Percentiles rank a stretch among this genome's conserved stretches.
Conservation (phyloP, 53 echinoderm and acorn worm species). For the Echinarachnius parma region DNA sequence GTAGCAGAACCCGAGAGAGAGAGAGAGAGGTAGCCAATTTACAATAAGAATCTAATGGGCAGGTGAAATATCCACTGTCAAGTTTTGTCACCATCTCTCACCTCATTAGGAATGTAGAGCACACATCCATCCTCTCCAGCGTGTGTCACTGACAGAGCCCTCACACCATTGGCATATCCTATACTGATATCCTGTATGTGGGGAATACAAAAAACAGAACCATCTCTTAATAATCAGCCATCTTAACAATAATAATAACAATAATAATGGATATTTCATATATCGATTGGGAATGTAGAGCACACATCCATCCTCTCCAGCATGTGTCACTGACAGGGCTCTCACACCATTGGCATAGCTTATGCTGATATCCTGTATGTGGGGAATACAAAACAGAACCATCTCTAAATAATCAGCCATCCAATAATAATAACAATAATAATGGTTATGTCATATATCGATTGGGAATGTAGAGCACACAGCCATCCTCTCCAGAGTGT, state of each 20-base stretch:
- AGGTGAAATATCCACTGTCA: too few relatives aligned
- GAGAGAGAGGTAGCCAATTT: too few relatives aligned
- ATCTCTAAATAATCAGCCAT: too few relatives aligned
- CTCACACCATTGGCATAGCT: constrained; percentile 84
- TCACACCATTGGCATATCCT: constrained; percentile 76
- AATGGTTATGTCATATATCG: too few relatives aligned
- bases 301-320: constrained; percentile 89
- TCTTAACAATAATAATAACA: too few relatives aligned
- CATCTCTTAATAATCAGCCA: too few relatives aligned
- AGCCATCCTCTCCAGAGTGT: constrained; percentile 90
- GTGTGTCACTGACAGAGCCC: constrained; percentile 77
- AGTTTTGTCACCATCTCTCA: constrained; percentile 13
- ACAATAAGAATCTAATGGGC: too few relatives aligned
- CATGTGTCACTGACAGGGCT: constrained; percentile 81
- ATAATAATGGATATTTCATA: too few relatives aligned
- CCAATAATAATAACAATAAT: too few relatives aligned
- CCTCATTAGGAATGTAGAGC: constrained; percentile 85
- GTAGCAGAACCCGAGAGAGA: too few relatives aligned
- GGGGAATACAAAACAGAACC: too few relatives aligned
- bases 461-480: constrained; percentile 85
- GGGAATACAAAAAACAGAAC: background rate
- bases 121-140: constrained; percentile 84
- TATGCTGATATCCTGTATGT: constrained; percentile 71
- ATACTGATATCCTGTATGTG: constrained; percentile 65
- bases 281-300: constrained; percentile 92